Evolutionary conservation across 2,797 vertebrate genomes (phyloP).

Genomic region (Falco novaeseelandiae): DNA sequence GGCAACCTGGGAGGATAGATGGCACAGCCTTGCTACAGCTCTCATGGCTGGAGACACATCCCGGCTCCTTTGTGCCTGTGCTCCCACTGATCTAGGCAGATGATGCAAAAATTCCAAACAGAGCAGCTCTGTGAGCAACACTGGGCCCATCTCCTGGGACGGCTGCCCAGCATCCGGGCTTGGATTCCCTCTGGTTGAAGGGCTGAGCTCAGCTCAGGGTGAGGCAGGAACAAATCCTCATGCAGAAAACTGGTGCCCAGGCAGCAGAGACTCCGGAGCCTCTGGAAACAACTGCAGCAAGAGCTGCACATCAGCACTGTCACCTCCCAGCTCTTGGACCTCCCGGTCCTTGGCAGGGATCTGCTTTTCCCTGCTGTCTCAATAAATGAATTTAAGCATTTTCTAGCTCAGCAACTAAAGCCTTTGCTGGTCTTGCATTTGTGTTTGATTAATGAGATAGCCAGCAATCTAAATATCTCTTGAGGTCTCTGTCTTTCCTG

Average conservation of each 20-base stretch:
- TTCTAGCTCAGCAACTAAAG: slow-evolving; percentile 54
- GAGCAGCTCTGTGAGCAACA: accelerated
- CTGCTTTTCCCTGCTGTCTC: neutral
- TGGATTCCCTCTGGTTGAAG: accelerated
- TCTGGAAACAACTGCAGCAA: accelerated
- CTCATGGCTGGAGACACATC: neutral
- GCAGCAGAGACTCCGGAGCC: neutral
- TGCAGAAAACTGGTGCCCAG: accelerated
- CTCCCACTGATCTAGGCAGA: neutral
- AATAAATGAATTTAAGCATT: slow-evolving; percentile 39
- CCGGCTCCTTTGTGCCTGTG: neutral
- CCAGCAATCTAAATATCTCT: slow-evolving; percentile 60
- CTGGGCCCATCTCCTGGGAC: neutral
- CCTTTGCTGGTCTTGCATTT: slow-evolving; percentile 41
- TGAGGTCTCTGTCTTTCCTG: slow-evolving; percentile 63
- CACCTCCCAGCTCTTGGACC: neutral
- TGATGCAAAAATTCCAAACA: neutral
- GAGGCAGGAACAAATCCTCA: neutral
- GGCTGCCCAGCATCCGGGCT: neutral
- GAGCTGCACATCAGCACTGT: neutral
- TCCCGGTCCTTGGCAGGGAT: neutral
- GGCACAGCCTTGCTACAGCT: slow-evolving; percentile 37
- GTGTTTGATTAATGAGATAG: slow-evolving; percentile 66
- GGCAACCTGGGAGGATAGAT: slow-evolving; percentile 54
- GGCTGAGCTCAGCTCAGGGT: neutral